A percentile compares a stretch with the other conserved stretches of the same genome.
These are phyloP conservation scores for Drosophila mayri DNA, from an alignment of 1,140 invertebrate genomes.

Conservation along the genomic window DNA sequence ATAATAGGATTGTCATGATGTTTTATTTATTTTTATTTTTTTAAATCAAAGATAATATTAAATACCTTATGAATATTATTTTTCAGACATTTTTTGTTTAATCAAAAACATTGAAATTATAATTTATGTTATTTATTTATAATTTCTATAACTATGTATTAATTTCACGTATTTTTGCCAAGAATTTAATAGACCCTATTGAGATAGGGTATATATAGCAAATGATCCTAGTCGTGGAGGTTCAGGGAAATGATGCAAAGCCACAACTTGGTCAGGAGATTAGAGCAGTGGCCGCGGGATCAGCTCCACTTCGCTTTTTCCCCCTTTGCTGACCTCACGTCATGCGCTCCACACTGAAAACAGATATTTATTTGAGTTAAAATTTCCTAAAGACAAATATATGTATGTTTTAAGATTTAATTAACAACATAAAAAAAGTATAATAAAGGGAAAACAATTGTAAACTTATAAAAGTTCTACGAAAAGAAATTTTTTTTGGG, in stretches of 20 bases:
- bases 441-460: too few species aligned
- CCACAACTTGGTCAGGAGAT: slow-evolving; percentile 81
- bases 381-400: background rate
- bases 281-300: slow-evolving; percentile 58
- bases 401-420: background rate
- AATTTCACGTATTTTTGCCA: background rate
- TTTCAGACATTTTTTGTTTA: background rate
- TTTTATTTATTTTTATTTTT: background rate
- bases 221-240: slow-evolving; percentile 42
- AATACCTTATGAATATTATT: background rate
- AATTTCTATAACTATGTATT: background rate
- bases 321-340: slow-evolving; percentile 69
- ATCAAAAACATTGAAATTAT: background rate
- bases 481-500: too few species aligned
- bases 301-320: slow-evolving; percentile 14
- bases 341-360: slow-evolving; percentile 5
- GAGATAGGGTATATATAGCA: slow-evolving; percentile 23
- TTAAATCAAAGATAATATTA: background rate
- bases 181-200: background rate
- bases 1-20: background rate
- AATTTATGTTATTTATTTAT: background rate
- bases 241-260: slow-evolving; percentile 68
- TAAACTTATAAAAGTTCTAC: too few species aligned
- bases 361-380: background rate
- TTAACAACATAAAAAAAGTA: background rate